These are phyloP conservation scores for Drosophila mimetica DNA, from an alignment of 2,888 invertebrate genomes.

Conservation along the genomic window DNA sequence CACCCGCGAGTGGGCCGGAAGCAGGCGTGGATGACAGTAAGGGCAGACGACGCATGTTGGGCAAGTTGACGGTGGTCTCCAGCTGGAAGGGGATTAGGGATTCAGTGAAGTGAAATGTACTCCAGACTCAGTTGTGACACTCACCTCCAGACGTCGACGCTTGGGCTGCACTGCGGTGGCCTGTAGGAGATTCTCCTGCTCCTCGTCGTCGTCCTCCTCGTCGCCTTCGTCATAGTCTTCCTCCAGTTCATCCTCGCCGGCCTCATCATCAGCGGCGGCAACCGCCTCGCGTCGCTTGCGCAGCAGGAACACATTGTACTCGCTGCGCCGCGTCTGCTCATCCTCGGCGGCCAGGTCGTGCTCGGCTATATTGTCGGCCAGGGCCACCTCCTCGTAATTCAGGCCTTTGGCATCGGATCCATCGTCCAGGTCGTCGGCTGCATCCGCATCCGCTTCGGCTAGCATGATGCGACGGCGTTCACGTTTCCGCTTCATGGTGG, in stretches of 20 bases:
- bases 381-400: conserved; percentile 65
- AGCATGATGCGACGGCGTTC: conserved; percentile 77
- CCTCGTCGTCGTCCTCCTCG: conserved; percentile 25
- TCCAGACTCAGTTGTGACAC: too few species aligned
- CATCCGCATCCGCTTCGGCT: conserved; percentile 55
- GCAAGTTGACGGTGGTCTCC: conserved; percentile 44
- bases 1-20: conserved; percentile 15
- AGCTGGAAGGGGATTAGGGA: conserved; percentile 6
- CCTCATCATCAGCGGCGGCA: conserved; percentile 64
- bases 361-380: conserved; percentile 72
- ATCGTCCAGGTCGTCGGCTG: conserved; percentile 56
- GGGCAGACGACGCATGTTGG: conserved; percentile 51
- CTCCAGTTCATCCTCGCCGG: conserved; percentile 21
- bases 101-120: not conserved
- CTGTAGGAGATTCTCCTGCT: conserved; percentile 4
- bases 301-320: conserved; percentile 54
- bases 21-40: conserved; percentile 54
- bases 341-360: conserved; percentile 69
- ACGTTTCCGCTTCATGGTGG: conserved; percentile 55
- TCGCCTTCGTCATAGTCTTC: conserved; percentile 54
- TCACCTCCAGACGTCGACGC: conserved; percentile 38
- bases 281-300: conserved; percentile 33
- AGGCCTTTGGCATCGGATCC: conserved; percentile 66
- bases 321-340: conserved; percentile 56
- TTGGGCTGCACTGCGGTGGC: conserved; percentile 6